These are phyloP conservation scores for Caenorhabditis afra DNA, from an alignment of 2,888 invertebrate species.

Conservation along the genomic window DNA sequence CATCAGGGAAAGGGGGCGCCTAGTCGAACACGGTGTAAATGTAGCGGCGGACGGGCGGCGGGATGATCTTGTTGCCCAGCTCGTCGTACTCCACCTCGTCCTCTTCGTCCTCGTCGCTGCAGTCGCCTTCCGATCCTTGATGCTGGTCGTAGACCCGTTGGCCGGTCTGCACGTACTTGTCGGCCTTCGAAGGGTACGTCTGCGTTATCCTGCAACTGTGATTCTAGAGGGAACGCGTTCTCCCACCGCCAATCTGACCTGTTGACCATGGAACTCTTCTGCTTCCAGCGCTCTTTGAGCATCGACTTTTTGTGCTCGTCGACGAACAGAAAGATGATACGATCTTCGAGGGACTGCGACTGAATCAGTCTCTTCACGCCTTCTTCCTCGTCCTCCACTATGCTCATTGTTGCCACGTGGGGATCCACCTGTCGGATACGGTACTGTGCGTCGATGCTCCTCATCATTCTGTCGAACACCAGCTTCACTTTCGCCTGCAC, in stretches of 20 bases:
- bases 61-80: slow-evolving; percentile 56
- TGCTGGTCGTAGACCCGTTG: slow-evolving; percentile 72
- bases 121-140: slow-evolving; percentile 50
- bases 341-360: slow-evolving; percentile 68
- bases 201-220: slow-evolving; percentile 64
- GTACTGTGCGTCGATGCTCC: slow-evolving; percentile 72
- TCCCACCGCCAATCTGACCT: slow-evolving; percentile 37
- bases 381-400: slow-evolving; percentile 72
- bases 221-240: neutral
- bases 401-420: slow-evolving; percentile 71
- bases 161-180: slow-evolving; percentile 73
- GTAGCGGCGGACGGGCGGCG: slow-evolving; percentile 62
- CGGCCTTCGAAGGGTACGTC: slow-evolving; percentile 71
- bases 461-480: slow-evolving; percentile 70
- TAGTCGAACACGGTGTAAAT: slow-evolving; percentile 74
- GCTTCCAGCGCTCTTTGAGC: slow-evolving; percentile 69
- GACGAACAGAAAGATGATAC: slow-evolving; percentile 69
- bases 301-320: slow-evolving; percentile 72
- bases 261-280: slow-evolving; percentile 69
- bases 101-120: slow-evolving; percentile 63
- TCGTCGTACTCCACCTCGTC: slow-evolving; percentile 64
- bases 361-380: slow-evolving; percentile 70
- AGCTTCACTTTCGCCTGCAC: slow-evolving; percentile 72
- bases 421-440: slow-evolving; percentile 70
- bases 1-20: slow-evolving; percentile 4